Percentiles rank a stretch among this genome's conserved stretches.
Conservation (phyloP, 1,140 invertebrate genomes). For the Anadara kagoshimensis region DNA sequence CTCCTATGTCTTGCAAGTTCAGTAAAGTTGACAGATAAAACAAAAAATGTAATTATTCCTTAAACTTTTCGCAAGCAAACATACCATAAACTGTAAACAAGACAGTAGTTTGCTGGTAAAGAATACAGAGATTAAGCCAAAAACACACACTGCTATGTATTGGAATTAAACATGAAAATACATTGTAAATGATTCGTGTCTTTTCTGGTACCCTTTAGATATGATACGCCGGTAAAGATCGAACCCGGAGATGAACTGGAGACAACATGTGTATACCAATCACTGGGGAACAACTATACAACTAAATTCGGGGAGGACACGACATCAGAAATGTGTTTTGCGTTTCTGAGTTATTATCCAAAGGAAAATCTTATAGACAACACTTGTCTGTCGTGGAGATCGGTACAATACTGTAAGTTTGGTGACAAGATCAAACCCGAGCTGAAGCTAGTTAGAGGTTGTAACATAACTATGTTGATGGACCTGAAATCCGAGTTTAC, state of each 20-base stretch:
- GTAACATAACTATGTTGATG: constrained; percentile 7
- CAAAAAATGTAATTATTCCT: too few species aligned
- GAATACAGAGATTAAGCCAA: too few species aligned
- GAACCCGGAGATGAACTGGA: constrained; percentile 17
- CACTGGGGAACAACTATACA: not conserved
- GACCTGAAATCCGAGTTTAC: not conserved
- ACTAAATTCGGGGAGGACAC: constrained; percentile 15
- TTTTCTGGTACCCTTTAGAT: constrained; percentile 18
- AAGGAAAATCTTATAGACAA: constrained; percentile 16
- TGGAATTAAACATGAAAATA: too few species aligned
- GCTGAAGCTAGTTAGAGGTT: not conserved
- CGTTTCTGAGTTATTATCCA: constrained; percentile 21
- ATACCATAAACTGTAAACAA: too few species aligned
- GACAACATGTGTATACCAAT: constrained; percentile 19
- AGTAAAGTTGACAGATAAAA: too few species aligned
- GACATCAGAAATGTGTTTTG: constrained; percentile 21
- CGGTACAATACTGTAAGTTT: constrained; percentile 9
- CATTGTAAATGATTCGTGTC: too few species aligned
- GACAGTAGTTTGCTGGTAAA: too few species aligned
- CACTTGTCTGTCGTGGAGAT: constrained; percentile 22
- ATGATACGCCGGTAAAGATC: constrained; percentile 6
- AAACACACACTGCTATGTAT: too few species aligned
- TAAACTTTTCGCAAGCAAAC: too few species aligned
- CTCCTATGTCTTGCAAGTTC: too few species aligned
- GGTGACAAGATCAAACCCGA: not conserved